Percentiles rank a stretch among this genome's conserved stretches.
Conservation (phyloP, 2,797 vertebrate genomes). For the Amblyopsis hoosieri region DNA sequence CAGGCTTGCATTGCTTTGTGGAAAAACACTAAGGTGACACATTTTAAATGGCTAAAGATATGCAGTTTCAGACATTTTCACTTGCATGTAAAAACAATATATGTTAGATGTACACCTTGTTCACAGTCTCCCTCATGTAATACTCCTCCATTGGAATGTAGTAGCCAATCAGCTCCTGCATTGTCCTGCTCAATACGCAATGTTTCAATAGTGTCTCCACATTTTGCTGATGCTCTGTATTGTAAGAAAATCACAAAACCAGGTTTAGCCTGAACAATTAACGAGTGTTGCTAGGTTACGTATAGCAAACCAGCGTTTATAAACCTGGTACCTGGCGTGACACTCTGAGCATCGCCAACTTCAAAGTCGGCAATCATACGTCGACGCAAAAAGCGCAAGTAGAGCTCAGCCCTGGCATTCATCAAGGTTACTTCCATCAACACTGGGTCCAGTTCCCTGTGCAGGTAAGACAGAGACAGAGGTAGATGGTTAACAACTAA, state of each 20-base stretch:
- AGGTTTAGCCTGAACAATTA: not conserved
- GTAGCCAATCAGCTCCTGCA: constrained; percentile 97
- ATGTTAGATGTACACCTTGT: constrained; percentile 82
- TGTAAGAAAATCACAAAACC: constrained; percentile 1
- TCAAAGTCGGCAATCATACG: constrained; percentile 92
- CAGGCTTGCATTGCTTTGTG: not conserved
- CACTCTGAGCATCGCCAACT: constrained; percentile 89
- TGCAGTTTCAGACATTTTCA: not conserved
- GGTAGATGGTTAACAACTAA: not conserved
- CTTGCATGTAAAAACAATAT: not conserved
- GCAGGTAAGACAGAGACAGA: constrained; percentile 21
- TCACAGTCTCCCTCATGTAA: constrained; percentile 97
- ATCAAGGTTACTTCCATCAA: constrained; percentile 94
- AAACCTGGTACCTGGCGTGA: constrained; percentile 84
- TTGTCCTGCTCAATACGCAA: constrained; percentile 89
- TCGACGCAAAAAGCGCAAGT: constrained; percentile 91
- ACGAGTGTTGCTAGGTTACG: not conserved
- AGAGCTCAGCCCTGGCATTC: constrained; percentile 94
- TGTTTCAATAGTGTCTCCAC: constrained; percentile 93
- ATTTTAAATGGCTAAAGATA: too few relatives aligned
- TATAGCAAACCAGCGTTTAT: not conserved
- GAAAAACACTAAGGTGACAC: too few relatives aligned
- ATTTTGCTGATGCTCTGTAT: constrained; percentile 85
- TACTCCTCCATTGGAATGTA: constrained; percentile 99
- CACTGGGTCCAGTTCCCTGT: constrained; percentile 92